Conservation (phyloP, 2,797 vertebrate species). For the Hypotaenidia philippensis region DNA sequence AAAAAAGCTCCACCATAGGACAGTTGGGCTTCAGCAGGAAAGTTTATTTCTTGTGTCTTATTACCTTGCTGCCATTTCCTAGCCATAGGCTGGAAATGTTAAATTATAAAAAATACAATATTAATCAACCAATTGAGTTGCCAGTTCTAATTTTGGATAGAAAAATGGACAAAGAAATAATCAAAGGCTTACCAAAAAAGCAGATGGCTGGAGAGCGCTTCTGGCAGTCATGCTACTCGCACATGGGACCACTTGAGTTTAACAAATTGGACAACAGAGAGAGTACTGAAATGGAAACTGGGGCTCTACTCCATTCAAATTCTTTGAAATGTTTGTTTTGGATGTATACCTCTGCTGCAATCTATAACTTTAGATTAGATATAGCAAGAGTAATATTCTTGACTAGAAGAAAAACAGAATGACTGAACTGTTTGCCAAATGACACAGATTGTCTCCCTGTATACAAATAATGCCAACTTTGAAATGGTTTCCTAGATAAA, state of each 20-base stretch:
- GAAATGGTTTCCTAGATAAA: slow-evolving; percentile 31
- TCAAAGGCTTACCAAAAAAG: slow-evolving; percentile 63
- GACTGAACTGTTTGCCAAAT: slow-evolving; percentile 26
- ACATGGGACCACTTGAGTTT: slow-evolving; percentile 66
- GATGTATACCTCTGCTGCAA: slow-evolving; percentile 59
- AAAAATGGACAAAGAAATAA: slow-evolving; percentile 61
- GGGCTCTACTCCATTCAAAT: slow-evolving; percentile 58
- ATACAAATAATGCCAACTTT: slow-evolving; percentile 25
- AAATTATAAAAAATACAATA: slow-evolving; percentile 50
- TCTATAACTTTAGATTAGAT: slow-evolving; percentile 69
- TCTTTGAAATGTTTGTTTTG: slow-evolving; percentile 71
- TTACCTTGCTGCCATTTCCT: slow-evolving; percentile 37
- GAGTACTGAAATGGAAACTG: slow-evolving; percentile 63
- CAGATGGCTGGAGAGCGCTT: slow-evolving; percentile 64
- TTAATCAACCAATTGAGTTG: slow-evolving; percentile 38
- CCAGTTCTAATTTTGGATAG: slow-evolving; percentile 64
- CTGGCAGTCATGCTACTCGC: slow-evolving; percentile 53
- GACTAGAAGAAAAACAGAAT: slow-evolving; percentile 50
- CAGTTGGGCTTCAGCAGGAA: neutral
- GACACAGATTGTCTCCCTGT: slow-evolving; percentile 18
- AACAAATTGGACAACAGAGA: slow-evolving; percentile 69
- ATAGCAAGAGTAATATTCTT: slow-evolving; percentile 55
- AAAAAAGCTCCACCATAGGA: neutral
- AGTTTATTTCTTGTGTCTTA: slow-evolving; percentile 34
- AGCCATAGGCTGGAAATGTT: slow-evolving; percentile 40